phyloP scores from a whole-genome alignment of 1,140 invertebrate genomes.

The Monochamus saltuarius region DNA sequence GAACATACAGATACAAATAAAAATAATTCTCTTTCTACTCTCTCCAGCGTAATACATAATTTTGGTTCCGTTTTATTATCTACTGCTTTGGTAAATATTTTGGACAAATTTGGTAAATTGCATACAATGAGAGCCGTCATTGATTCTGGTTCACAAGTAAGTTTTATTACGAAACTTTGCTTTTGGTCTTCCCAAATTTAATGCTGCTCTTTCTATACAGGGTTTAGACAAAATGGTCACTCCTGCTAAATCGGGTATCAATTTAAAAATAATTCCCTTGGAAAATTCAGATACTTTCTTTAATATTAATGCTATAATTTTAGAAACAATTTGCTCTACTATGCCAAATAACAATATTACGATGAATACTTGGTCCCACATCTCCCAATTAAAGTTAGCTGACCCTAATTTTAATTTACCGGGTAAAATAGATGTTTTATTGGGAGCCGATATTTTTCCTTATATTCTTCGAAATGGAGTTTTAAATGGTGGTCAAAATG shows the following conservation, averaged over 20 bases:
- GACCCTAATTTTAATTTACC: conserved; percentile 9
- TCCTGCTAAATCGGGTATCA: not conserved
- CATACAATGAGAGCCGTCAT: not conserved
- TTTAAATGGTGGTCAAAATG: not conserved
- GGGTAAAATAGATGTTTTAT: conserved; percentile 6
- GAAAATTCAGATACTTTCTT: not conserved
- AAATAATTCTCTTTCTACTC: no score
- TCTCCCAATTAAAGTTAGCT: not conserved
- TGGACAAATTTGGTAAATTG: not conserved
- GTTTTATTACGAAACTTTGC: not conserved
- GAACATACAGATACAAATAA: not conserved
- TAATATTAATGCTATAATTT: not conserved
- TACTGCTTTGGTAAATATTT: conserved; percentile 2
- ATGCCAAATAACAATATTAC: not conserved
- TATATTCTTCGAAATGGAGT: not conserved
- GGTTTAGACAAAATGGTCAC: not conserved
- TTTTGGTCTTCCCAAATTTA: not conserved
- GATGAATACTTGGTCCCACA: not conserved
- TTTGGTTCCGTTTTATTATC: not conserved
- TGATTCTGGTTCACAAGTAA: not conserved
- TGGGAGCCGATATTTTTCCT: conserved; percentile 15
- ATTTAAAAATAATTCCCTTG: not conserved
- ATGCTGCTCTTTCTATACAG: not conserved
- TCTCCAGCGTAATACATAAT: not conserved
- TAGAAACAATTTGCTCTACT: not conserved